Conservation (phyloP, 2,113 vertebrate species). For the Uropsilus gracilis region DNA sequence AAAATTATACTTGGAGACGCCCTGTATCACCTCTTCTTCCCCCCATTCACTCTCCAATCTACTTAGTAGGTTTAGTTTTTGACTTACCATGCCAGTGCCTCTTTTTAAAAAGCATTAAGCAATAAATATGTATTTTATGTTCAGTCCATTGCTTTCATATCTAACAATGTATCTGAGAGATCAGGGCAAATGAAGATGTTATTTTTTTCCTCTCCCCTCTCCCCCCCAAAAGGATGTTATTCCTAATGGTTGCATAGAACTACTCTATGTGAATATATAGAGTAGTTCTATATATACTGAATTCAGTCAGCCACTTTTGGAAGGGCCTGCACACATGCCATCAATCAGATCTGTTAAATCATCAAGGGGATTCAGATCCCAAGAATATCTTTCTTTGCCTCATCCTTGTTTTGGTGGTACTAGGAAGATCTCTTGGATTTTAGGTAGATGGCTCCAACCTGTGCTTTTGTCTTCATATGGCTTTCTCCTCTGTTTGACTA, state of each 20-base stretch:
- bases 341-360: neutral
- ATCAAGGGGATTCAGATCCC: neutral
- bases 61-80: neutral
- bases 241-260: neutral
- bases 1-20: neutral
- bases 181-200: neutral
- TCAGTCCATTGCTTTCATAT: neutral
- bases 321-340: neutral
- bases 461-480: neutral
- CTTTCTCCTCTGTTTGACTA: neutral
- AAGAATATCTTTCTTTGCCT: neutral
- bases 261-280: neutral
- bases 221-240: too few relatives aligned
- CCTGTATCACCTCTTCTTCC: neutral
- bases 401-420: neutral
- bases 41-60: neutral
- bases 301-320: neutral
- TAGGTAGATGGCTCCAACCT: neutral
- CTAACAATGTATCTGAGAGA: neutral
- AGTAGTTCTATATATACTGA: neutral
- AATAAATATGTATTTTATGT: neutral
- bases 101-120: neutral
- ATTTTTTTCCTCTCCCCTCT: neutral
- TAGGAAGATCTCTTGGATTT: neutral
- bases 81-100: neutral